Evolutionary conservation across 2,888 invertebrate species (phyloP).

Genomic region (Mythimna pallens): DNA sequence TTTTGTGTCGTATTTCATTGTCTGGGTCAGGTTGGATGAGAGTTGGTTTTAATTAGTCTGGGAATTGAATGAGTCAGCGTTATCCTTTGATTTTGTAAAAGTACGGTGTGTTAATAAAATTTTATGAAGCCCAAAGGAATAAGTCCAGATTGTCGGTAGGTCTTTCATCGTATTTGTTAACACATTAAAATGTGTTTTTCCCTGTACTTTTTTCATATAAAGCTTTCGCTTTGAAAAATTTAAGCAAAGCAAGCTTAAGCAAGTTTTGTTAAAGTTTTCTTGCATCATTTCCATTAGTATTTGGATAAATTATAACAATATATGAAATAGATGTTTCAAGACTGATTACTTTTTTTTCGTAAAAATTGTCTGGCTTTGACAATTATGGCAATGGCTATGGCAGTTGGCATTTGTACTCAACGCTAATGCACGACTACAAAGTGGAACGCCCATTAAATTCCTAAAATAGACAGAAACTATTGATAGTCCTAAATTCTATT

Average conservation of each 20-base stretch:
- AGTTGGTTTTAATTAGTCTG: conserved; percentile 45
- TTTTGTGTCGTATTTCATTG: conserved; percentile 38
- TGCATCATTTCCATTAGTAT: too few species aligned
- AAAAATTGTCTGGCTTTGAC: background rate
- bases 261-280: background rate
- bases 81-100: background rate
- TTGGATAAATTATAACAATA: too few species aligned
- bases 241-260: background rate
- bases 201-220: too few species aligned
- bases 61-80: conserved; percentile 32
- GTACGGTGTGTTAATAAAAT: background rate
- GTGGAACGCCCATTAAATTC: too few species aligned
- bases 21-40: conserved; percentile 15
- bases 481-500: too few species aligned
- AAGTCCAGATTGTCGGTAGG: background rate
- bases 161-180: background rate
- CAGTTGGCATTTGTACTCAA: background rate
- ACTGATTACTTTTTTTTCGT: background rate
- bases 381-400: background rate
- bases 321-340: background rate
- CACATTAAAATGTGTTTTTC: background rate
- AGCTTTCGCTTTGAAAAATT: background rate
- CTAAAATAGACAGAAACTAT: too few species aligned
- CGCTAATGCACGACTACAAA: too few species aligned
- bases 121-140: background rate